A percentile compares a stretch with the other conserved stretches of the same genome.
Conservation (phyloP, 2,113 vertebrate genomes). For the Casuarius casuarius region DNA sequence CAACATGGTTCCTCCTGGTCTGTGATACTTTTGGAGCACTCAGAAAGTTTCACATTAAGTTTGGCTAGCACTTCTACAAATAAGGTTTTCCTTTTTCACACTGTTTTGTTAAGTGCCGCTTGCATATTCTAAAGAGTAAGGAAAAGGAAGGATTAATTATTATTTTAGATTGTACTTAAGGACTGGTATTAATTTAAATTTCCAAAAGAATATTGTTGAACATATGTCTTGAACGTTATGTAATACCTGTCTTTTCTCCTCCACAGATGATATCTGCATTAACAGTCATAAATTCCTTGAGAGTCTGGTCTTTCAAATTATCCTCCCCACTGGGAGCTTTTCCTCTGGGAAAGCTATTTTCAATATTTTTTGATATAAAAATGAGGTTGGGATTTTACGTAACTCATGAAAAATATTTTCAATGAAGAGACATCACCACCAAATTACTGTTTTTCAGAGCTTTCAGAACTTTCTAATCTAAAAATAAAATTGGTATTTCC, state of each 20-base stretch:
- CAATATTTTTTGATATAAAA: not conserved
- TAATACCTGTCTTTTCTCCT: not conserved
- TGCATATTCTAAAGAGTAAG: fast-evolving
- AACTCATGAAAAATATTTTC: not conserved
- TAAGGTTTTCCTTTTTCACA: not conserved
- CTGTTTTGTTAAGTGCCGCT: not conserved
- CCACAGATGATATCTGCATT: not conserved
- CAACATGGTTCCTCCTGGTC: not conserved
- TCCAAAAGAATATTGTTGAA: not conserved
- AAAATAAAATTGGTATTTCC: not conserved
- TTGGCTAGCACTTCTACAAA: not conserved
- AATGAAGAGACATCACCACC: not conserved
- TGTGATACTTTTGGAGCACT: not conserved
- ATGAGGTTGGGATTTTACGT: not conserved
- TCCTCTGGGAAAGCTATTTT: not conserved
- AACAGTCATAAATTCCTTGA: not conserved
- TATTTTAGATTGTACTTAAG: not conserved
- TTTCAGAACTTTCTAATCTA: not conserved
- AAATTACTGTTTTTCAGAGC: not conserved
- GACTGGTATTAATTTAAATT: not conserved
- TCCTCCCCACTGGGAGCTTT: not conserved
- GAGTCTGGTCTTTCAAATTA: not conserved
- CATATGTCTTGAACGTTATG: not conserved
- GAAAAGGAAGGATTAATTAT: not conserved
- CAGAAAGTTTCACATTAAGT: not conserved